A percentile compares a stretch with the other conserved stretches of the same genome.
Evolutionary conservation across 2,113 vertebrate species (phyloP).

Genomic region (Choloepus hoffmanni): DNA sequence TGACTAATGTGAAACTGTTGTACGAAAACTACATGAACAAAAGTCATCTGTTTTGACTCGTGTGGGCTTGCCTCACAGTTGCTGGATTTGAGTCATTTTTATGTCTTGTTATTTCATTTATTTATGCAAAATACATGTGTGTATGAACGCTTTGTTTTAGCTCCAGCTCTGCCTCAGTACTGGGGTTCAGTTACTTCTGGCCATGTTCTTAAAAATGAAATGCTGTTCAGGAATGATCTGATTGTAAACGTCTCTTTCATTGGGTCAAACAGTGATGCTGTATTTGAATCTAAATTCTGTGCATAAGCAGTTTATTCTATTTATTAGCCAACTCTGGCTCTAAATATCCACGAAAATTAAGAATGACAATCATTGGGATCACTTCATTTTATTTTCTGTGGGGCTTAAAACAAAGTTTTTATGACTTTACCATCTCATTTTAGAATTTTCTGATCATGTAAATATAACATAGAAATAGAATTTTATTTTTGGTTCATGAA

Average conservation of each 20-base stretch:
- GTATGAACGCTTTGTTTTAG: slow-evolving; percentile 97
- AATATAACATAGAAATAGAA: slow-evolving; percentile 99
- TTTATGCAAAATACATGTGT: slow-evolving; percentile 99
- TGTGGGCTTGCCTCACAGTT: slow-evolving; percentile 95
- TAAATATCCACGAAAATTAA: slow-evolving; percentile 92
- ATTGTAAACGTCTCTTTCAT: slow-evolving; percentile 88
- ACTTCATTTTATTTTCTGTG: slow-evolving; percentile 87
- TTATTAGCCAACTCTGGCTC: slow-evolving; percentile 97
- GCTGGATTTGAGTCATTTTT: slow-evolving; percentile 95
- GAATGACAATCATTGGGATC: slow-evolving; percentile 94
- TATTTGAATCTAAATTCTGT: slow-evolving; percentile 93
- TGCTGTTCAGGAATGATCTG: slow-evolving; percentile 89
- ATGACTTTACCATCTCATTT: slow-evolving; percentile 94
- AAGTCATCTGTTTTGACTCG: slow-evolving; percentile 95
- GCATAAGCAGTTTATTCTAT: slow-evolving; percentile 93
- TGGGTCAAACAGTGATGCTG: slow-evolving; percentile 89
- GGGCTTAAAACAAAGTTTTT: slow-evolving; percentile 94
- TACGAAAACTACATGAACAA: slow-evolving; percentile 96
- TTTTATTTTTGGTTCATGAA: slow-evolving; percentile 97
- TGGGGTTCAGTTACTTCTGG: slow-evolving; percentile 87
- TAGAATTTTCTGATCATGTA: slow-evolving; percentile 96
- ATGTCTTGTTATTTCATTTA: slow-evolving; percentile 97
- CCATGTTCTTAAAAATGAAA: slow-evolving; percentile 89
- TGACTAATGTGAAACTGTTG: slow-evolving; percentile 99
- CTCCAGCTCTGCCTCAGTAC: slow-evolving; percentile 92